Evolutionary conservation across 2,888 invertebrate genomes (phyloP).

Genomic region (Campoletis raptor): DNA sequence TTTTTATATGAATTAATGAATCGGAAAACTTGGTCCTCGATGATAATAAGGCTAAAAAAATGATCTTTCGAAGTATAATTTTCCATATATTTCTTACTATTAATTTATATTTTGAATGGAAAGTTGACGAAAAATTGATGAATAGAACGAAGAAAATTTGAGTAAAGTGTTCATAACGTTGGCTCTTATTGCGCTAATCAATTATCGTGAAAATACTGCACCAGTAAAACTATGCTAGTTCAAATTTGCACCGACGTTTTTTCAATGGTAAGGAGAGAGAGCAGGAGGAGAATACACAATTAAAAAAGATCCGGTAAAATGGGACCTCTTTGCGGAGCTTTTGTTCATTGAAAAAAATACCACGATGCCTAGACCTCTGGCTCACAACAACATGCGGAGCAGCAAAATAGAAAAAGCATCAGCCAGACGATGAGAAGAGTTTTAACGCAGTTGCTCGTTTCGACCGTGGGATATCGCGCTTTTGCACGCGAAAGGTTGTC

Average conservation of each 20-base stretch:
- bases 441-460: conserved; percentile 61
- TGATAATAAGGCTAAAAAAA: neutral
- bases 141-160: neutral
- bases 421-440: conserved; percentile 40
- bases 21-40: neutral
- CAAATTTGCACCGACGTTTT: neutral
- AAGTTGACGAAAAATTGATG: neutral
- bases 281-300: conserved; percentile 58
- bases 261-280: conserved; percentile 32
- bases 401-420: conserved; percentile 25
- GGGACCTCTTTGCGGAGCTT: conserved; percentile 51
- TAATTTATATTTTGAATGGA: neutral
- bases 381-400: conserved; percentile 41
- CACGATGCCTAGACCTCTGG: conserved; percentile 50
- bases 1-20: neutral
- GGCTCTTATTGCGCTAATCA: neutral
- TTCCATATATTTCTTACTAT: neutral
- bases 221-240: neutral
- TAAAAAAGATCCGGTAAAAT: conserved; percentile 61
- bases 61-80: neutral
- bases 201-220: neutral
- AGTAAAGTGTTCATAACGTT: neutral
- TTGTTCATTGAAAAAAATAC: conserved; percentile 64
- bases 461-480: conserved; percentile 61
- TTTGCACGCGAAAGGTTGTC: conserved; percentile 60